These are phyloP conservation scores for Bombus cullumanus DNA, from an alignment of 1,140 invertebrate species.

Conservation along the genomic window DNA sequence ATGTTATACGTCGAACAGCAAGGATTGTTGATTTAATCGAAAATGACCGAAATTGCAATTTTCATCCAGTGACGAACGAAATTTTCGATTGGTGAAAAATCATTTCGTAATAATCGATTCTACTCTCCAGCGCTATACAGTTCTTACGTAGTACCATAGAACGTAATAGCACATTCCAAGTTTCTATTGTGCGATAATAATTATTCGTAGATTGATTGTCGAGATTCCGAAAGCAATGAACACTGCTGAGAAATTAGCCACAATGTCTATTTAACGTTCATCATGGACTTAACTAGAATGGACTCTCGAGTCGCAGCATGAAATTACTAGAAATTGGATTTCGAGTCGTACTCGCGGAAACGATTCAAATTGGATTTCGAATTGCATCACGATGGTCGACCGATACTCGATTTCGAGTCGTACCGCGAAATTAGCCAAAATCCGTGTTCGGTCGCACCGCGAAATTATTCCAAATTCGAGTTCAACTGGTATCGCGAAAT, in stretches of 20 bases:
- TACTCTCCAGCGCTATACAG: background rate
- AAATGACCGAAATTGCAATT: background rate
- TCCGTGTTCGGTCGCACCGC: background rate
- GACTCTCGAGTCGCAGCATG: too few relatives aligned
- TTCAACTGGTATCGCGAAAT: background rate
- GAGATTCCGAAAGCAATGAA: background rate
- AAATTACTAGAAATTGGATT: constrained; percentile 5
- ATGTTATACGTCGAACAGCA: background rate
- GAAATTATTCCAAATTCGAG: background rate
- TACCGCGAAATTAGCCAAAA: background rate
- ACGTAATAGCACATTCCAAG: background rate
- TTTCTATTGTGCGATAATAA: background rate
- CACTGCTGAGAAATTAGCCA: background rate
- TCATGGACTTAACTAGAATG: too few relatives aligned
- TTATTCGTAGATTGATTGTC: background rate
- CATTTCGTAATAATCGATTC: background rate
- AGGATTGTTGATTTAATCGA: too few relatives aligned
- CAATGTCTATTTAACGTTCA: background rate
- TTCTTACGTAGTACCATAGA: background rate
- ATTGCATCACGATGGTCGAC: background rate
- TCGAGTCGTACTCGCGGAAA: background rate
- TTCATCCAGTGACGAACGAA: background rate
- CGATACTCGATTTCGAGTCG: constrained; percentile 5
- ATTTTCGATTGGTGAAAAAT: too few relatives aligned
- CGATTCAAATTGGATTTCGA: constrained; percentile 6